Evolutionary conservation across 2,113 vertebrate genomes (phyloP), one percentile per base, ranked within the genome.

Genomic region (Xenotilapia caudafasciata): DNA sequence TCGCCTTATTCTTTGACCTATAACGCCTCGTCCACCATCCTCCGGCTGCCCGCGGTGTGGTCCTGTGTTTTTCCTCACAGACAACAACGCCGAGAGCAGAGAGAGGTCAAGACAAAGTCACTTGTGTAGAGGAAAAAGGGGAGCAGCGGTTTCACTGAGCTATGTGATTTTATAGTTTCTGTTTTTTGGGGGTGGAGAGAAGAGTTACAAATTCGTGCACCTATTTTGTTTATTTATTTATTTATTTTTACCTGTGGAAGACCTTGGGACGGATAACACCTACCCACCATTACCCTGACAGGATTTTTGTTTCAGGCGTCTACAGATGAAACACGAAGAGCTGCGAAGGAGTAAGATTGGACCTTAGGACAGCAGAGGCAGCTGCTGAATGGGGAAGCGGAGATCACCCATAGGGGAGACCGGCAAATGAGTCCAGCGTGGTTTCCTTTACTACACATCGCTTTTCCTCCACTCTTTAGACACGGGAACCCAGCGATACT

Each of bases 41-140:
- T 11, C 58, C 83, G 68, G 79, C 86, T 47, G 80, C 55, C 17
- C 65, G 49, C 83, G 40, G 90, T 35, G 73, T 11, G 80, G 87
- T 70, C 85, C 91, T 23, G 68, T 13, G 81, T n/a, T 47, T 82
- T 83, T 83, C 60, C 83, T 62, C 49, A 83, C 73, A 82, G 42
- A 80, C 17, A 77, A 26, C 70, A 79, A 75, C 82, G 80, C 85
- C 31, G 51, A 60, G 75, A 87, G 17, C 62, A 68, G 62, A 80
- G 58, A 81, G 91, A 93, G 94, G 95, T 95, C 95, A 95, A 79
- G 84, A 87, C 94, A 95, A 95, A 95, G 95, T 94, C 95, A 95
- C 93, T 93, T 90, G 77, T 75, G 83, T 47, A 86, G 68, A 84
- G 87, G 80, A 10, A 83, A 81, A 60, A 21, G 73, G 23, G 31